A percentile compares a stretch with the other conserved stretches of the same genome.
phyloP scores from a whole-genome alignment of 92 coral and sea anemone species.

The Parazoanthus swiftii region DNA sequence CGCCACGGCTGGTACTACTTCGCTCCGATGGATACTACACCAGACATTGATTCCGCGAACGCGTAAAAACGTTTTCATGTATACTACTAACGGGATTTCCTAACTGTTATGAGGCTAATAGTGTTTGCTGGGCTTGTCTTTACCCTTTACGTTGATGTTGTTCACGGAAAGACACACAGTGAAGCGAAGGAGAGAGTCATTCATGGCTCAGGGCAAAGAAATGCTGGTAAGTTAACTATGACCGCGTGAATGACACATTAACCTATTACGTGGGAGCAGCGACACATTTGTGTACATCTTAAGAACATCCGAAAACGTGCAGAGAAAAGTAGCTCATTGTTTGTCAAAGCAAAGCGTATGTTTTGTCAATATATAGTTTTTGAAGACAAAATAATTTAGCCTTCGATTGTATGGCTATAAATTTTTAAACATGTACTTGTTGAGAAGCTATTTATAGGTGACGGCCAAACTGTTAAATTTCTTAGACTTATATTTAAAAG shows the following conservation, averaged over 20 bases:
- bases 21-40: slow-evolving; percentile 5
- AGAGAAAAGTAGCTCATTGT: neutral
- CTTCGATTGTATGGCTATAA: neutral
- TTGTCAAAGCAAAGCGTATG: neutral
- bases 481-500: neutral
- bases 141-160: neutral
- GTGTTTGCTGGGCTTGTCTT: slow-evolving; percentile 4
- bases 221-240: slow-evolving; percentile 27
- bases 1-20: slow-evolving; percentile 2
- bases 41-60: slow-evolving; percentile 18
- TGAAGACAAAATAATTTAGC: slow-evolving; percentile 8
- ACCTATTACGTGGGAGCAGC: neutral
- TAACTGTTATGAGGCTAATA: slow-evolving; percentile 12
- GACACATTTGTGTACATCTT: neutral
- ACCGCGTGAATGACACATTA: neutral
- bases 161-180: neutral
- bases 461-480: neutral
- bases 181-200: neutral
- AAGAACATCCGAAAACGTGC: neutral
- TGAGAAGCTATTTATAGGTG: neutral
- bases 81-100: slow-evolving; percentile 18
- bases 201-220: neutral
- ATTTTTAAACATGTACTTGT: neutral
- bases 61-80: slow-evolving; percentile 18
- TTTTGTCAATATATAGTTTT: slow-evolving; percentile 4